Evolutionary conservation across 2,888 invertebrate species (phyloP).

Genomic region (Diloba caeruleocephala): DNA sequence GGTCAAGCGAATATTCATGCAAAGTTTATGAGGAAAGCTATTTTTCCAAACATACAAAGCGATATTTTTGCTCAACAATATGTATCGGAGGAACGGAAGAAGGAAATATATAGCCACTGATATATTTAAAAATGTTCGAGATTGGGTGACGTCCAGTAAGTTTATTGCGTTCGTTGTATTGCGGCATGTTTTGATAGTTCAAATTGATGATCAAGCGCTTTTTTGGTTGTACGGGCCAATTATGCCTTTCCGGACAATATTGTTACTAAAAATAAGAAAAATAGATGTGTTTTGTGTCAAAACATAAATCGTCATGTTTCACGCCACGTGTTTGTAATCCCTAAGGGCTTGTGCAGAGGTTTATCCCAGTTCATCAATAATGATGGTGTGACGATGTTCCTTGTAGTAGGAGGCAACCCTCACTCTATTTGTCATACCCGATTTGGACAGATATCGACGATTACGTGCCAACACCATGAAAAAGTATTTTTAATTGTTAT

Average conservation of each 20-base stretch:
- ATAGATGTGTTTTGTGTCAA: not conserved
- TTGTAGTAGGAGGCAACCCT: no score
- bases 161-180: conserved; percentile 40
- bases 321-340: not conserved
- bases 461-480: no score
- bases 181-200: conserved; percentile 16
- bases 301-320: conserved; percentile 2
- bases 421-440: no score
- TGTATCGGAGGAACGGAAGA: conserved; percentile 32
- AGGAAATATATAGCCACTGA: conserved; percentile 21
- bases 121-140: conserved; percentile 43
- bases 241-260: not conserved
- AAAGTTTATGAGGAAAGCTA: conserved; percentile 31
- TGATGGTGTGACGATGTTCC: no score
- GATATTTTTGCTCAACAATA: conserved; percentile 40
- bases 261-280: not conserved
- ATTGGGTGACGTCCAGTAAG: conserved; percentile 24
- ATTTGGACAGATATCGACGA: no score
- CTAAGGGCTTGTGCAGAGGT: not conserved
- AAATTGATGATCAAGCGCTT: conserved; percentile 10
- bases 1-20: conserved; percentile 55
- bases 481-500: no score
- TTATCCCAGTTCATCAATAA: no score
- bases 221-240: conserved; percentile 3
- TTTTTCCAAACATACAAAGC: conserved; percentile 48